Base-by-base conservation (phyloP, 1,140 invertebrate genomes). In the Drosophila arizonae region DNA sequence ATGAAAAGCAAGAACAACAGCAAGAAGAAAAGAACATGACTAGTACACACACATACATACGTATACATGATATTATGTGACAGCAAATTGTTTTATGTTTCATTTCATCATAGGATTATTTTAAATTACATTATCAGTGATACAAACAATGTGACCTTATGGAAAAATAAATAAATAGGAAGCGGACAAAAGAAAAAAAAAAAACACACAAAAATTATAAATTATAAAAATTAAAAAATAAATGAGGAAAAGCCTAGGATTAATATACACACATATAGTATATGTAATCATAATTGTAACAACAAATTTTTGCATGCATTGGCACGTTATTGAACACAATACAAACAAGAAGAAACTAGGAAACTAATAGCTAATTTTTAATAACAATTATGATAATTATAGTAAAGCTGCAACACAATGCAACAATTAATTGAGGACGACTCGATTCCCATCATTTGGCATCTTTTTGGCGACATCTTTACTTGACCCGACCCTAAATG, bases 61-160 rank as follows among this genome's bases (percentile, higher is more conserved):
- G 21, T 24, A 24, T 24, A 24, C 21, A 24, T 24, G 21, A 60
- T 50, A 55, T 64, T 57, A 58, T 55, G 45, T 67, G 55, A 81
- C 55, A 74, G 69, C 30, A 52, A 77, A 75, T 67, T 60, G 45
- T 71, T 60, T 60, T 73, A 13, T 55, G 4, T n/a, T 76, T 15
- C 5, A n/a, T 73, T 77, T 78, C 26, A 30, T 41, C 39, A 74
- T 81, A 51, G 72, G 67, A 75, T 86, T 72, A 71, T 69, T 87
- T 71, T 72, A 64, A 55, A 84, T 76, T 78, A 76, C 56, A 66
- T 81, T 86, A 67, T 86, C 75, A 86, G 81, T 86, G 81, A 86
- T 86, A 86, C 73, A 86, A 85, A 86, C 81, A 86, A 86, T 81
- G 81, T 86, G 81, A 86, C 81, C 81, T 86, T 86, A 86, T 85